Evolutionary conservation across 1,140 invertebrate genomes (phyloP), one percentile per base, ranked within the genome.

Genomic region (Zaprionus capensis): DNA sequence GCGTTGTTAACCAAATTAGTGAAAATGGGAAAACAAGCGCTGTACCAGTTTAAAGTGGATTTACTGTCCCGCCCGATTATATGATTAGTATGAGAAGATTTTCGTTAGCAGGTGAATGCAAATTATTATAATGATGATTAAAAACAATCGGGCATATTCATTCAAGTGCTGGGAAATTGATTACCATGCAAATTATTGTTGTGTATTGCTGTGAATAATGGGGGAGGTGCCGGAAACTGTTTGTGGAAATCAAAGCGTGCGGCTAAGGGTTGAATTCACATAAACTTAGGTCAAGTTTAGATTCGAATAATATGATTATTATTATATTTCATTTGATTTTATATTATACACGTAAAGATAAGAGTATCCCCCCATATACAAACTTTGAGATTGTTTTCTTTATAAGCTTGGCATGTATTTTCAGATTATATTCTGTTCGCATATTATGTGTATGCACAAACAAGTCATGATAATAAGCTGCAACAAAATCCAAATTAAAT

Each of bases 141-240:
- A 31, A 34, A 73, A 73, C 71, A 74, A 74, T 74, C 57, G 17
- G 57, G 49, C 65, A 74, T 74, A 74, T 74, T 74, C 71, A 74
- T 69, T 26, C 34, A 34, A 11, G 53, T 15, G 31, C 36, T 62
- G 65, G 20, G 65, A 69, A 73, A 55, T 56, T 69, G 57, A 69
- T 69, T 69, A 22, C 26, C 57, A 7, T 55, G 65, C 71, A 41
- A 73, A 73, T 73, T 68, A 68, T 61, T 67, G 11, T 68, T 68
- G 65, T 56, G n/a, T 51, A 69, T 22, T 46, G 26, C 41, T 7
- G n/a, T 12, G n/a, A 58, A 68, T 46, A 58, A 24, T 67, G n/a
- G 20, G 11, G 34, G 26, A 56, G 26, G 53, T 36, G 41, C 58
- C 58, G 38, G 38, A 17, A 56, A 6, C 2, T 14, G 34, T 41